Evolutionary conservation across 2,888 invertebrate species (phyloP).

Genomic region (Chymomyza amoena): DNA sequence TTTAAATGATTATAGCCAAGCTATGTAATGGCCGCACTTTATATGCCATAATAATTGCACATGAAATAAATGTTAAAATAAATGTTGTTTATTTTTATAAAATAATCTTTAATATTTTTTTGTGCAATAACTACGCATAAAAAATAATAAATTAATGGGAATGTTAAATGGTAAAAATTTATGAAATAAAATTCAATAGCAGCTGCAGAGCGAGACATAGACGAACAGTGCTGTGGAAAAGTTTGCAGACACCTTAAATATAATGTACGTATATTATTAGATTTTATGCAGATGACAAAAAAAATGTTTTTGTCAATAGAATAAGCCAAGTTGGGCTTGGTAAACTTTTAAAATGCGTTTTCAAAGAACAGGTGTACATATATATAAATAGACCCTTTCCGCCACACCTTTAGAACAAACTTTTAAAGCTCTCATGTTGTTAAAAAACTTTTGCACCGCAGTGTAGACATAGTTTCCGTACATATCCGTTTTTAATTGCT

Average conservation of each 20-base stretch:
- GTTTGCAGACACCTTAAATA: too few relatives aligned
- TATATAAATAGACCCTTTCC: too few relatives aligned
- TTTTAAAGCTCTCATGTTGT: too few relatives aligned
- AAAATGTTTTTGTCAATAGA: too few relatives aligned
- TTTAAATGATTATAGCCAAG: neutral
- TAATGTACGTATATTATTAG: too few relatives aligned
- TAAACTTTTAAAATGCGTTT: too few relatives aligned
- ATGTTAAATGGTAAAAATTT: constrained; percentile 49
- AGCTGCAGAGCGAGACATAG: neutral
- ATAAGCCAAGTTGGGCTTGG: too few relatives aligned
- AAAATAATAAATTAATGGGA: constrained; percentile 5
- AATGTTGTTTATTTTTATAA: constrained; percentile 25
- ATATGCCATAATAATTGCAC: constrained; percentile 33
- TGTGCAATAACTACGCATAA: constrained; percentile 10
- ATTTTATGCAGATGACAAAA: too few relatives aligned
- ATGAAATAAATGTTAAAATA: neutral
- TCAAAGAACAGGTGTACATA: too few relatives aligned
- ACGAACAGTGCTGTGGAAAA: too few relatives aligned
- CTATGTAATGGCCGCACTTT: neutral
- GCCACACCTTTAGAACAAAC: too few relatives aligned
- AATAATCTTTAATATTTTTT: constrained; percentile 3
- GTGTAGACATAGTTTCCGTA: constrained; percentile 10
- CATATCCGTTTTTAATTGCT: constrained; percentile 38
- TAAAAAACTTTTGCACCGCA: neutral
- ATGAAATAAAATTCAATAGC: constrained; percentile 22